These are phyloP conservation scores for Sesamia nonagrioides DNA, from an alignment of 1,140 invertebrate species.

Conservation along the genomic window DNA sequence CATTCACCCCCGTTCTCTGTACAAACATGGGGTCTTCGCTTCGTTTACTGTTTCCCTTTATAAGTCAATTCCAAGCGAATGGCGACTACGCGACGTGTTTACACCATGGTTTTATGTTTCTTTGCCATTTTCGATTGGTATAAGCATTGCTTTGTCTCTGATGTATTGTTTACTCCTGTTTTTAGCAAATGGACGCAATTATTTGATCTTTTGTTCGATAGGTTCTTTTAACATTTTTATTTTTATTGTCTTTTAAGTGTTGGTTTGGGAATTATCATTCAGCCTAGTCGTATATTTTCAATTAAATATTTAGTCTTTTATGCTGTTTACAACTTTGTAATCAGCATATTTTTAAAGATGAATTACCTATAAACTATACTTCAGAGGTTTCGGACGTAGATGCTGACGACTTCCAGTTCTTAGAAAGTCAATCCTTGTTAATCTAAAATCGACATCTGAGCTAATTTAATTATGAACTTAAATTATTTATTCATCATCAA, in stretches of 20 bases:
- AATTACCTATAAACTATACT: too few species aligned
- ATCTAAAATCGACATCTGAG: too few species aligned
- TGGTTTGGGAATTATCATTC: too few species aligned
- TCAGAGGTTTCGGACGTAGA: too few species aligned
- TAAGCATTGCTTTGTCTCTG: slow-evolving; percentile 22
- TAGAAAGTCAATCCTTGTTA: too few species aligned
- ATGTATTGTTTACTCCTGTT: not conserved
- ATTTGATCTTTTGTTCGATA: not conserved
- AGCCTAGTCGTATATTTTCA: too few species aligned
- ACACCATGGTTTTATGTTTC: slow-evolving; percentile 49
- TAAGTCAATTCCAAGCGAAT: slow-evolving; percentile 54
- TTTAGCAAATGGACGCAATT: not conserved
- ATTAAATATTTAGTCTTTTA: too few species aligned
- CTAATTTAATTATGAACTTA: too few species aligned
- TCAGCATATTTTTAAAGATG: too few species aligned
- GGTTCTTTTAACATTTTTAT: not conserved
- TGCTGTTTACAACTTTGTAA: too few species aligned
- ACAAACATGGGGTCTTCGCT: slow-evolving; percentile 50
- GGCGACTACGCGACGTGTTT: slow-evolving; percentile 55
- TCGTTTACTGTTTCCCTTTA: slow-evolving; percentile 51
- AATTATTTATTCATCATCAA: too few species aligned
- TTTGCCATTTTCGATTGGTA: slow-evolving; percentile 36
- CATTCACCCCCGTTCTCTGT: slow-evolving; percentile 47
- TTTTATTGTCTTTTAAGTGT: not conserved
- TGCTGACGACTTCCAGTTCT: too few species aligned